Conservation (phyloP, 92 coral and sea anemone species). For the Epizoanthus rinbou region DNA sequence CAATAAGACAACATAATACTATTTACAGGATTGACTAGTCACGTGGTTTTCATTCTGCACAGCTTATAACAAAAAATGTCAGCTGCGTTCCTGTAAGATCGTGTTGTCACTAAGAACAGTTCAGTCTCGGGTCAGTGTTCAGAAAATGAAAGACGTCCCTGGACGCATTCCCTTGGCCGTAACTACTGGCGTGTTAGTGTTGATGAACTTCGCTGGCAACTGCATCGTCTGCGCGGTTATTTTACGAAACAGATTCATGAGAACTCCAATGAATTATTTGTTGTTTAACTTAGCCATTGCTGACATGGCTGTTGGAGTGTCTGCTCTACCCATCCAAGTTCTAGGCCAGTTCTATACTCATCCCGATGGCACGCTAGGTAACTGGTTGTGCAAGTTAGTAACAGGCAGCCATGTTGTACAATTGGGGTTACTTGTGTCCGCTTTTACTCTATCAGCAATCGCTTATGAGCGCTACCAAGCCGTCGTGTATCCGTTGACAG, state of each 20-base stretch:
- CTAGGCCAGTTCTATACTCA: constrained; percentile 22
- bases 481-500: constrained; percentile 24
- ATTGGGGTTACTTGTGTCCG: constrained; percentile 38
- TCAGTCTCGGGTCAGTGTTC: no score
- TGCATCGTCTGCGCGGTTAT: constrained; percentile 44
- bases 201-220: constrained; percentile 49
- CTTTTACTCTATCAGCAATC: constrained; percentile 21
- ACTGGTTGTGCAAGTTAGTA: constrained; percentile 37
- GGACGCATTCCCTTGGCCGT: not conserved
- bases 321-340: constrained; percentile 29
- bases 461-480: constrained; percentile 49
- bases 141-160: no score
- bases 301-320: constrained; percentile 47
- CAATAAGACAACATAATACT: no score
- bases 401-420: constrained; percentile 47
- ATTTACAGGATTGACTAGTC: no score
- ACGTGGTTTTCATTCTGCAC: no score
- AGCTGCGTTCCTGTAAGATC: no score
- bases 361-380: constrained; percentile 39
- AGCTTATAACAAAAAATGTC: no score
- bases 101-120: no score
- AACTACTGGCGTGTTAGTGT: constrained; percentile 8
- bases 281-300: constrained; percentile 51
- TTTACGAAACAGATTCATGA: constrained; percentile 40
- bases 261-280: constrained; percentile 46